phyloP scores from a whole-genome alignment of 2,888 invertebrate genomes.

The Lomographa bimaculata region DNA sequence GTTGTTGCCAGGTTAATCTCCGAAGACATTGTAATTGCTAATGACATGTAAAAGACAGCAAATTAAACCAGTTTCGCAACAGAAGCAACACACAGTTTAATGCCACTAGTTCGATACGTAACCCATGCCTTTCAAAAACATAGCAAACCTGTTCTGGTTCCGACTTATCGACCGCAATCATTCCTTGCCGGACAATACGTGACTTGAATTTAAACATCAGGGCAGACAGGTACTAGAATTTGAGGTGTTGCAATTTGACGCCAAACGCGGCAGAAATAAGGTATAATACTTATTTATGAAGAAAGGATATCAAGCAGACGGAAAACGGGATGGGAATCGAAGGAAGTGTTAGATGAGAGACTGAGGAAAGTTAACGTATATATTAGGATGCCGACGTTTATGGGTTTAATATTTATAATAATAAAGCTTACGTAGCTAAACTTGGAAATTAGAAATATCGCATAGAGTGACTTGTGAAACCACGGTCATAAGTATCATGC shows the following conservation, averaged over 20 bases:
- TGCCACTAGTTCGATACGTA: conserved; percentile 39
- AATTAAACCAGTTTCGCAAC: conserved; percentile 39
- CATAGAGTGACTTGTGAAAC: too few relatives aligned
- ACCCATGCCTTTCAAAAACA: conserved; percentile 62
- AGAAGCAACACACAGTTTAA: conserved; percentile 25
- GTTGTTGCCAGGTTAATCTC: too few relatives aligned
- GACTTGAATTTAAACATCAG: conserved; percentile 34
- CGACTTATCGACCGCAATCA: conserved; percentile 51
- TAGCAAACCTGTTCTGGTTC: conserved; percentile 59
- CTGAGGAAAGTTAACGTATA: too few relatives aligned
- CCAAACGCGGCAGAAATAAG: background rate
- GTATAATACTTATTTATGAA: background rate
- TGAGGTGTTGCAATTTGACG: conserved; percentile 1
- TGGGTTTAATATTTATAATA: too few relatives aligned
- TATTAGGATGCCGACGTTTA: too few relatives aligned
- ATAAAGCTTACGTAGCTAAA: too few relatives aligned
- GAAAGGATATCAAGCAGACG: background rate
- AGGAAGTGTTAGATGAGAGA: too few relatives aligned
- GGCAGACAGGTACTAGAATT: background rate
- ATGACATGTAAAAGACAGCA: conserved; percentile 23
- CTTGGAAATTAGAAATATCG: too few relatives aligned
- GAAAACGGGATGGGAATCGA: background rate
- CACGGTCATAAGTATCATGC: too few relatives aligned
- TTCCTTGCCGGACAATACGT: conserved; percentile 34
- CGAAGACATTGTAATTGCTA: conserved; percentile 7